A percentile compares a stretch with the other conserved stretches of the same genome.
These are phyloP conservation scores for Riptortus pedestris DNA, from an alignment of 1,140 invertebrate genomes.

Conservation along the genomic window DNA sequence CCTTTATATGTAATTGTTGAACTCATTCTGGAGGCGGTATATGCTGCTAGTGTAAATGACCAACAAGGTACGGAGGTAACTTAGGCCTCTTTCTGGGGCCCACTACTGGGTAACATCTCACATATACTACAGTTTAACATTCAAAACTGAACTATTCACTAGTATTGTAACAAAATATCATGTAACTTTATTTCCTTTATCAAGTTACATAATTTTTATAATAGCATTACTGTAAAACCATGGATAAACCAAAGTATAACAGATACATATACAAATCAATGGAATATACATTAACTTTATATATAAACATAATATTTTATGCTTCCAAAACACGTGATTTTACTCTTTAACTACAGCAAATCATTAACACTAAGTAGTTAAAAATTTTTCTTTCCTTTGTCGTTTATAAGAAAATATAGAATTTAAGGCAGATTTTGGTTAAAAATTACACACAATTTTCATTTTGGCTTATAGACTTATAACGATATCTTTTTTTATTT, in stretches of 20 bases:
- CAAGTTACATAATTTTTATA: slow-evolving; percentile 26
- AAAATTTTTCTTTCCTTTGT: slow-evolving; percentile 38
- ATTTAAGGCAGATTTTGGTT: slow-evolving; percentile 56
- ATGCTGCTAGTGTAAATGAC: slow-evolving; percentile 26
- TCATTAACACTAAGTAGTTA: slow-evolving; percentile 33
- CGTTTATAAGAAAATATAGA: slow-evolving; percentile 46
- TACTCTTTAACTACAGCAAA: slow-evolving; percentile 31
- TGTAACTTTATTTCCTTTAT: slow-evolving; percentile 22
- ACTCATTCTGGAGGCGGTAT: slow-evolving; percentile 20
- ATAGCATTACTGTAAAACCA: slow-evolving; percentile 28
- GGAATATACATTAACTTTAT: slow-evolving; percentile 33
- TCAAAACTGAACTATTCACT: slow-evolving; percentile 32
- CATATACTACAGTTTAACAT: slow-evolving; percentile 32
- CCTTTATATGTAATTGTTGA: neutral
- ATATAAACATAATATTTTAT: slow-evolving; percentile 35
- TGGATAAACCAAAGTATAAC: slow-evolving; percentile 25
- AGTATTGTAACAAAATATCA: slow-evolving; percentile 28
- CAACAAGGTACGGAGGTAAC: slow-evolving; percentile 17
- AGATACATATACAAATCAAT: slow-evolving; percentile 28
- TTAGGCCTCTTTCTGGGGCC: slow-evolving; percentile 25
- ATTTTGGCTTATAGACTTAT: slow-evolving; percentile 38
- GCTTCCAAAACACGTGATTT: slow-evolving; percentile 33
- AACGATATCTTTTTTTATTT: slow-evolving; percentile 37
- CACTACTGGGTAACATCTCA: slow-evolving; percentile 29
- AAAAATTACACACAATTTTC: slow-evolving; percentile 48